A percentile compares a stretch with the other conserved stretches of the same genome.
Conservation (phyloP, 1,140 invertebrate genomes). For the Chrysopa pallens region DNA sequence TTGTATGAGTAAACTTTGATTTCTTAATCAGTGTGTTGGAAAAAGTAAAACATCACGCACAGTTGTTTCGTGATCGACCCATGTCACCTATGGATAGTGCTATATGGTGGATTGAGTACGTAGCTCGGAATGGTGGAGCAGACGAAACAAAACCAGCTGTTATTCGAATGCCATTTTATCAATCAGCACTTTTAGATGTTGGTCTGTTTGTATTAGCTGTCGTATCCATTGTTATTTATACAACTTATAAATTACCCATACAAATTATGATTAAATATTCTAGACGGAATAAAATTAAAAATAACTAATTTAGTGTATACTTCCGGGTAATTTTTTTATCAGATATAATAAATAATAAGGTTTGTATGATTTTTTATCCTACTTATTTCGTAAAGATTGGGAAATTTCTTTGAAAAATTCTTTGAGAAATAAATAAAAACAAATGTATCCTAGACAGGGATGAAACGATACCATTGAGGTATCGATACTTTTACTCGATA, state of each 20-base stretch:
- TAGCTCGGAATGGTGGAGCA: slow-evolving; percentile 24
- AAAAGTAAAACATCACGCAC: slow-evolving; percentile 37
- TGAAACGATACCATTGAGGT: no score
- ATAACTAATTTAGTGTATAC: no score
- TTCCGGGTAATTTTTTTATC: no score
- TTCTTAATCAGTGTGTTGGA: slow-evolving; percentile 40
- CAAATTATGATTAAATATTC: no score
- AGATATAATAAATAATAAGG: no score
- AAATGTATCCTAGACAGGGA: no score
- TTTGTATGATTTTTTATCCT: no score
- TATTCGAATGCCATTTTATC: slow-evolving; percentile 33
- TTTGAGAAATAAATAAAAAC: no score
- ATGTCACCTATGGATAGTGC: slow-evolving; percentile 27
- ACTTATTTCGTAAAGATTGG: no score
- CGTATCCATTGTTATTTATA: background rate
- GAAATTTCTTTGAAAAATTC: no score
- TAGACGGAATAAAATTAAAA: no score
- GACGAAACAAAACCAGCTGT: slow-evolving; percentile 32
- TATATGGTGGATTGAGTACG: slow-evolving; percentile 33
- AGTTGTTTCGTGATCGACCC: slow-evolving; percentile 21
- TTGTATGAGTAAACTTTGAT: slow-evolving; percentile 31
- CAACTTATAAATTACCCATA: background rate
- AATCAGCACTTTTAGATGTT: slow-evolving; percentile 41
- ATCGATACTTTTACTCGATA: no score
- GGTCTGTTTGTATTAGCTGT: slow-evolving; percentile 17